Percentiles rank a stretch among this genome's conserved stretches.
phyloP scores from a whole-genome alignment of 2,113 vertebrate species.

The Oostethus manadensis region DNA sequence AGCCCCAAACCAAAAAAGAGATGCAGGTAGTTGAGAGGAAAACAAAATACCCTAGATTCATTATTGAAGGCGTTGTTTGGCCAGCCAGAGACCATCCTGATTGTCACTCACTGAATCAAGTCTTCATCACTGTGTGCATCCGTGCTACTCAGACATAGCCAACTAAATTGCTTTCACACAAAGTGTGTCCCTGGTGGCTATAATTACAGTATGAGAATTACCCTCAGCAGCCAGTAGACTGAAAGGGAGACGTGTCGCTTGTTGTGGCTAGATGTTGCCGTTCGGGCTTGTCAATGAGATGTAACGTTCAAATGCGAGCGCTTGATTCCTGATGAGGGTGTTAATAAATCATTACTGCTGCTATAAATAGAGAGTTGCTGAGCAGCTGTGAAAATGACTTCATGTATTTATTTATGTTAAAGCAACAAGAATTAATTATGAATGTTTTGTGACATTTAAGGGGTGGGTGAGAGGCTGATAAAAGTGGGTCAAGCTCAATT shows the following conservation, averaged over 20 bases:
- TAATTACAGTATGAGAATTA: slow-evolving; percentile 62
- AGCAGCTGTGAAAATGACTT: slow-evolving; percentile 62
- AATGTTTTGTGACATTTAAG: slow-evolving; percentile 58
- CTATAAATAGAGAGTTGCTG: slow-evolving; percentile 70
- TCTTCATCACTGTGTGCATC: slow-evolving; percentile 45
- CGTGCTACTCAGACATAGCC: slow-evolving; percentile 39
- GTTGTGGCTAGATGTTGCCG: slow-evolving; percentile 33
- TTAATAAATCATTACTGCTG: slow-evolving; percentile 62
- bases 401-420: slow-evolving; percentile 73
- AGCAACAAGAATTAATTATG: slow-evolving; percentile 65
- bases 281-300: slow-evolving; percentile 51
- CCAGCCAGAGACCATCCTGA: slow-evolving; percentile 44
- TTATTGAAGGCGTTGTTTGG: slow-evolving; percentile 45
- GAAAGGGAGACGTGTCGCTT: slow-evolving; percentile 34
- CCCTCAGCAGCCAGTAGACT: slow-evolving; percentile 45
- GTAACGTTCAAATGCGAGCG: slow-evolving; percentile 44
- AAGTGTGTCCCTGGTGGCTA: slow-evolving; percentile 51
- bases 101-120: slow-evolving; percentile 50
- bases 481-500: slow-evolving; percentile 64
- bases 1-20: slow-evolving; percentile 52
- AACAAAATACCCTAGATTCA: slow-evolving; percentile 47
- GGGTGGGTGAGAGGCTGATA: slow-evolving; percentile 36
- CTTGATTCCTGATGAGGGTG: slow-evolving; percentile 60
- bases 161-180: slow-evolving; percentile 48
- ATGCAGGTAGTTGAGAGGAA: slow-evolving; percentile 52